Evolutionary conservation across 2,113 vertebrate species (phyloP).

Genomic region (Heteronetta atricapilla): DNA sequence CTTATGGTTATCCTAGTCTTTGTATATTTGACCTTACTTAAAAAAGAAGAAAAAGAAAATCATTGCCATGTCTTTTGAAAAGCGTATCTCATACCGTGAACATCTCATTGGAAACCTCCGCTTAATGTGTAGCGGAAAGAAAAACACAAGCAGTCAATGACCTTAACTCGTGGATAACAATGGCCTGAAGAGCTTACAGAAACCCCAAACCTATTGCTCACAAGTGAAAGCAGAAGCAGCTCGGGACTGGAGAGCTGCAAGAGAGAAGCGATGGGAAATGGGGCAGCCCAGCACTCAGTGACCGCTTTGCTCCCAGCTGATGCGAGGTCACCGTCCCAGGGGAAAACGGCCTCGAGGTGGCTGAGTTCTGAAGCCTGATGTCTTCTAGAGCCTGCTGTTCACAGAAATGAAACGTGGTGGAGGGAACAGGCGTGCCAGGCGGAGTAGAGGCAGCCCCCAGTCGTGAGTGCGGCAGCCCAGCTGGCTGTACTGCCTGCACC

Average conservation of each 20-base stretch:
- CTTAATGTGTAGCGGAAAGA: background rate
- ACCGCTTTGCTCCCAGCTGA: background rate
- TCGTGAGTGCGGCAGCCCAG: background rate
- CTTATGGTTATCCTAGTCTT: background rate
- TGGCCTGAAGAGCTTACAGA: background rate
- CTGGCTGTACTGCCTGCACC: too few relatives aligned
- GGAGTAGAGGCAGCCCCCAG: too few relatives aligned
- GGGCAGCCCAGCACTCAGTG: too few relatives aligned
- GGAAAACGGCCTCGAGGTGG: background rate
- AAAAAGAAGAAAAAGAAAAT: background rate
- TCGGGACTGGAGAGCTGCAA: accelerated
- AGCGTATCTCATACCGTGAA: background rate
- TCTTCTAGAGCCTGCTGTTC: background rate
- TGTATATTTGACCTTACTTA: background rate
- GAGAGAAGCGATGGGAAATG: background rate
- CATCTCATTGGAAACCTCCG: background rate
- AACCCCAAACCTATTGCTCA: background rate
- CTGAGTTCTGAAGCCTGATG: background rate
- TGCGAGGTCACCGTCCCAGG: background rate
- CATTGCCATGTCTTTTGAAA: background rate
- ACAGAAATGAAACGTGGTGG: background rate
- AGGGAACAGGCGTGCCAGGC: background rate
- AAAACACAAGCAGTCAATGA: background rate
- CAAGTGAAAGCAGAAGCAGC: background rate
- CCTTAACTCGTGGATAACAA: background rate